Evolutionary conservation across 2,797 vertebrate genomes (phyloP).

Genomic region (Betta splendens): DNA sequence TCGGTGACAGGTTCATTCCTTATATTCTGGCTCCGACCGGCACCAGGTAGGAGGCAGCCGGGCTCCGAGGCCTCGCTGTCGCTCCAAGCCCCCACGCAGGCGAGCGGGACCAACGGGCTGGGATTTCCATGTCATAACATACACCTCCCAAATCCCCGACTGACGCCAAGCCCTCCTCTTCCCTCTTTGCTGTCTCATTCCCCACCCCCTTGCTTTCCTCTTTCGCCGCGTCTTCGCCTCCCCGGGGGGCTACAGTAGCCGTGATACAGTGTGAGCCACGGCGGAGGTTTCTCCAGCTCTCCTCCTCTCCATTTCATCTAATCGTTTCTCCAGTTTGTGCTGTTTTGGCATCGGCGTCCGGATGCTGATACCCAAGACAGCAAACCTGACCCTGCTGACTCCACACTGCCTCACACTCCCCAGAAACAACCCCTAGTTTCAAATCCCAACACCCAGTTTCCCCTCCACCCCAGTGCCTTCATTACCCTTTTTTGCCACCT

Average conservation of each 20-base stretch:
- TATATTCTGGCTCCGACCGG: conserved; percentile 43
- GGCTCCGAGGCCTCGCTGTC: conserved; percentile 50
- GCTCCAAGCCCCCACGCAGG: conserved; percentile 38
- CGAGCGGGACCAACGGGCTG: conserved; percentile 55
- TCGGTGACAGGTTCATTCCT: conserved; percentile 72
- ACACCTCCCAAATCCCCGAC: conserved; percentile 31
- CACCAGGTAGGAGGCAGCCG: conserved; percentile 62
- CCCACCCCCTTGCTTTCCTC: conserved; percentile 29
- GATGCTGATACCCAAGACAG: conserved; percentile 76
- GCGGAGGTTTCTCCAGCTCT: conserved; percentile 36
- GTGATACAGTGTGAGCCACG: conserved; percentile 50
- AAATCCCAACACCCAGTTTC: conserved; percentile 21
- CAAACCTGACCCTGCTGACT: conserved; percentile 75
- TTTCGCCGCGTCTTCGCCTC: conserved; percentile 55
- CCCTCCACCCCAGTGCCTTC: conserved; percentile 39
- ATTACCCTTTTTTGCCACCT: conserved; percentile 58
- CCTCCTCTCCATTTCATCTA: conserved; percentile 45
- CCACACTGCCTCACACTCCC: conserved; percentile 55
- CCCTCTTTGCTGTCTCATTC: conserved; percentile 60
- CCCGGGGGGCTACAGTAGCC: conserved; percentile 64
- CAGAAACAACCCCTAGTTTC: conserved; percentile 51
- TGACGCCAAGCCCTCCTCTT: conserved; percentile 49
- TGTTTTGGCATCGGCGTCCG: conserved; percentile 68
- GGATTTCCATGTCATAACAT: conserved; percentile 67
- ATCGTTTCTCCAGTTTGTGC: conserved; percentile 75